Evolutionary conservation across 2,113 vertebrate genomes (phyloP), one percentile per base, ranked within the genome.

Genomic region (Petroica traversi): DNA sequence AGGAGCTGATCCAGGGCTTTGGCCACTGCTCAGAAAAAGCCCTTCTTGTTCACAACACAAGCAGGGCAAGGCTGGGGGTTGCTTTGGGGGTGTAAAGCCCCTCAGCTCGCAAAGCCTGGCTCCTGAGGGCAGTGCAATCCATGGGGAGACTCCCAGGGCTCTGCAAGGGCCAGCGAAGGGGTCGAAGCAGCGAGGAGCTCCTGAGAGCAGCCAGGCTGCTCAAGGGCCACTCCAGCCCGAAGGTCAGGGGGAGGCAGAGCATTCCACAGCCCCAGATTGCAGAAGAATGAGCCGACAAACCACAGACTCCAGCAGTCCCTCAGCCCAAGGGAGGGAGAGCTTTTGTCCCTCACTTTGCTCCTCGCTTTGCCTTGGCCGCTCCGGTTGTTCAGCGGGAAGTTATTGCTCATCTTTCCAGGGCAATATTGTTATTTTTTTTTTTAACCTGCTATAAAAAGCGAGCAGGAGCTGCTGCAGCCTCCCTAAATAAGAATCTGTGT

Each of bases 241-340:
- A 93, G 95, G 95, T 93, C 96, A 87, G 80, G 74, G 85, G 85
- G 85, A 91, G 71, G 92, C 93, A 95, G 77, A 93, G 87, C 93
- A 89, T 95, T 91, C 89, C 91, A 24, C 89, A 79, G 41, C 14
- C 28, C 89, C 94, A 63, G 93, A 88, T 41, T 89, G 93, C 95
- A 80, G 63, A 49, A 79, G 94, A 34, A 31, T 4, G 88, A 95
- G 88, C 23, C 64, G 38, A 16, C 91, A 85, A 89, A 94, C 80
- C 94, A 38, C 91, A 95, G 96, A 23, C 91, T 95, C 94, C 94
- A 92, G 91, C 89, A 16, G 52, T 45, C 68, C 68, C 88, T 91
- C 61, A 6, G 5, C 63, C 31, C 2, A 19, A 13, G 73, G 13
- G 62, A 68, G 85, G 19, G 73, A 74, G 63, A 62, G 31, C 75